A percentile compares a stretch with the other conserved stretches of the same genome.
These are phyloP conservation scores for Trisateles emortualis DNA, from an alignment of 2,888 invertebrate species.

Conservation along the genomic window DNA sequence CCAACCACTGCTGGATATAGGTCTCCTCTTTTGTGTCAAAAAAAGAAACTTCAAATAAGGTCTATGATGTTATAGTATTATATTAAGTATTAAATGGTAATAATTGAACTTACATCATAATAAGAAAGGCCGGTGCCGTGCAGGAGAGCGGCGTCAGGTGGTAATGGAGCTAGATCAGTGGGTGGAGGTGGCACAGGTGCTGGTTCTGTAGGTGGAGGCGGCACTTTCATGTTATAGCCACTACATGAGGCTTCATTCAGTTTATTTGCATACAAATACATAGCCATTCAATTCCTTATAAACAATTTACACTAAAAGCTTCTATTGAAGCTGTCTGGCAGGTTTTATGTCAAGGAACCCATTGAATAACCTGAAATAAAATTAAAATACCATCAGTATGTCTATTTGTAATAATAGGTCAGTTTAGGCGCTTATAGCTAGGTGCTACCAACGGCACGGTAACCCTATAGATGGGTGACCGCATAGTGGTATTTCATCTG, in stretches of 20 bases:
- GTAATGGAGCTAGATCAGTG: conserved; percentile 69
- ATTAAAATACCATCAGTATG: too few relatives aligned
- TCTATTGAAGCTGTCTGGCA: conserved; percentile 53
- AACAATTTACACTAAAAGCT: conserved; percentile 56
- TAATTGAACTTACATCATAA: conserved; percentile 73
- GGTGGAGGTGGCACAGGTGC: conserved; percentile 71
- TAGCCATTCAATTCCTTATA: conserved; percentile 86
- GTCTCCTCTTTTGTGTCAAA: too few relatives aligned
- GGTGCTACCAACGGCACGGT: too few relatives aligned
- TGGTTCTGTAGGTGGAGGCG: conserved; percentile 69
- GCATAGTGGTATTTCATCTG: too few relatives aligned
- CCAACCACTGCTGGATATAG: too few relatives aligned
- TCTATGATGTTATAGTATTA: too few relatives aligned
- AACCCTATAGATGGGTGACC: too few relatives aligned
- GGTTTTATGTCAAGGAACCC: conserved; percentile 58
- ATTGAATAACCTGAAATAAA: conserved; percentile 60
- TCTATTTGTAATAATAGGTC: too few relatives aligned
- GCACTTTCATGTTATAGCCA: conserved; percentile 81
- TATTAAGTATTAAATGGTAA: background rate
- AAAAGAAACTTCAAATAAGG: too few relatives aligned
- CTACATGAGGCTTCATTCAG: conserved; percentile 89
- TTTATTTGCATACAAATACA: conserved; percentile 91
- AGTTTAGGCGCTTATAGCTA: too few relatives aligned
- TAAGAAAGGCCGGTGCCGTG: conserved; percentile 78
- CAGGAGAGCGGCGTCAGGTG: conserved; percentile 68